Evolutionary conservation across 2,888 invertebrate genomes (phyloP), one percentile per base, ranked within the genome.

Genomic region (Achlya flavicornis): DNA sequence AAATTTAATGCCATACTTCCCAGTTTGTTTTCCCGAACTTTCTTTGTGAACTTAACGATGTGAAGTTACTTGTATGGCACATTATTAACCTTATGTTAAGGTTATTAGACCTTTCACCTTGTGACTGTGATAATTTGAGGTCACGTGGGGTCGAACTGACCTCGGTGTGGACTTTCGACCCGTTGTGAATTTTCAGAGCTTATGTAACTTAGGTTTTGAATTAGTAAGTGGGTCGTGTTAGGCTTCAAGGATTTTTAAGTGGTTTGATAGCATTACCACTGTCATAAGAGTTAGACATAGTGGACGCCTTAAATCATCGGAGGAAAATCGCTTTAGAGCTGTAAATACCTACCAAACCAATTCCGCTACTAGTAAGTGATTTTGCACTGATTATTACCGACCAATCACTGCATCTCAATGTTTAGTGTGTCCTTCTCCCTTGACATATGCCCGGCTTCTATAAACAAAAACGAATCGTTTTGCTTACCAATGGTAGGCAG

Each of bases 1-100:
- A 85, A 86, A 85, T 86, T 86, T 86, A 86, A 86, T 86, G 79
- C 78, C 70, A 62, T 67, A 76, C 76, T 81, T 81, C 72, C 65
- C 77, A 77, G 80, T 82, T 81, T 81, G 80, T 84, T 84, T 80
- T 74, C 74, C 69, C 69, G 63, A 75, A 85, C 79, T 84, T 81
- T 83, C 75, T 66, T 70, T 62, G 12, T 57, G 19, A 53, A 64
- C 61, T 59, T 70, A 62, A 48, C 48, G 41, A 41, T 14, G 71
- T 72, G 66, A 73, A 72, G 66, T 70, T 65, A 69, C 70, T 63
- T 71, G 64, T 4, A 60, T 26, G 43, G 10, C 19, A 12, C 7
- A 8, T 53, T 43, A 32, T 33, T 26, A 12, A 16, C 8, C 57
- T 61, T 16, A 61, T 60, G 19, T 35, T 58, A 57, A 46, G 57